Conservation (phyloP, 2,797 vertebrate genomes). For the Cyprinella venusta region DNA sequence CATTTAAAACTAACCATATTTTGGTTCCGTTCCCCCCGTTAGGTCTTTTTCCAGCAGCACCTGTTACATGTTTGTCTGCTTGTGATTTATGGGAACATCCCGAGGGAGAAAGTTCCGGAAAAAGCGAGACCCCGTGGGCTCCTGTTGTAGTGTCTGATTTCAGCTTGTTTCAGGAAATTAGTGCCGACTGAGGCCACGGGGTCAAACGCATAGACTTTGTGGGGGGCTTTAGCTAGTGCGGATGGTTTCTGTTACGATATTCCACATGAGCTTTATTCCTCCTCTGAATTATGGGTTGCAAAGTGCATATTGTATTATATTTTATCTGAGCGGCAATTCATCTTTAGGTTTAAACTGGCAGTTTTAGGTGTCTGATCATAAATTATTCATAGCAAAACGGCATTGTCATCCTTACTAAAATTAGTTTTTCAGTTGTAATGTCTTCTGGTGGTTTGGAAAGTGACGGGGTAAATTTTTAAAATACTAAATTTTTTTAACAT, state of each 20-base stretch:
- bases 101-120: slow-evolving; percentile 38
- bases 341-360: neutral
- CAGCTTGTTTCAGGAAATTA: slow-evolving; percentile 42
- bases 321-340: neutral
- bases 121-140: slow-evolving; percentile 24
- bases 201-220: slow-evolving; percentile 37
- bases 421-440: neutral
- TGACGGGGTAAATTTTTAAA: too few species aligned
- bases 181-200: slow-evolving; percentile 43
- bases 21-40: too few species aligned
- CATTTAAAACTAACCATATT: neutral
- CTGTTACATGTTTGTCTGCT: slow-evolving; percentile 51
- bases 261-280: neutral
- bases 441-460: neutral
- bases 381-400: neutral
- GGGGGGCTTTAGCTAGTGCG: neutral
- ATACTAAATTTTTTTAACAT: too few species aligned
- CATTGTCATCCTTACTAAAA: neutral
- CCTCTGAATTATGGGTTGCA: slow-evolving; percentile 12
- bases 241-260: neutral
- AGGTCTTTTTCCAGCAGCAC: slow-evolving; percentile 25
- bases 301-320: slow-evolving; percentile 12
- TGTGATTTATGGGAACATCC: slow-evolving; percentile 50
- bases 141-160: slow-evolving; percentile 50
- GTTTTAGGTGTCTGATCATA: neutral